Evolutionary conservation across 1,140 invertebrate genomes (phyloP).

Genomic region (Drosophila erecta): DNA sequence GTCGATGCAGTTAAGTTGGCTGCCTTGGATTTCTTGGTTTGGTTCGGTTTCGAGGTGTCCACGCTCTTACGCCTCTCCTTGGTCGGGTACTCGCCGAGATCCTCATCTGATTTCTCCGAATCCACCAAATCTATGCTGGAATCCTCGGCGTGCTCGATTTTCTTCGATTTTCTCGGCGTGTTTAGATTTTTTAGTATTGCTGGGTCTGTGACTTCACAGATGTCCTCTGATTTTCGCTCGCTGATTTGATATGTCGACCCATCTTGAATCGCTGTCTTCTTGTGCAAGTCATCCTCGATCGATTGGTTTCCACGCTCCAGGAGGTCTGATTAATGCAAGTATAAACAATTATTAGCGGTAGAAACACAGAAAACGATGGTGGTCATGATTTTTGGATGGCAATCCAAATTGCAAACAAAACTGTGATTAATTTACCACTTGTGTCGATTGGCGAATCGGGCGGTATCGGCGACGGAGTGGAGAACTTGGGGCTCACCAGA

Average conservation of each 20-base stretch:
- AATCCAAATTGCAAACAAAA: neutral
- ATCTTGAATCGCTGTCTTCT: neutral
- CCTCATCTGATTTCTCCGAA: neutral
- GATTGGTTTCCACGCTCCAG: neutral
- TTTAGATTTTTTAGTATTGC: neutral
- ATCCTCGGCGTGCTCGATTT: neutral
- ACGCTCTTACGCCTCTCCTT: neutral
- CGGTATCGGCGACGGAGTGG: conserved; percentile 17
- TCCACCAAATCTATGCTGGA: neutral
- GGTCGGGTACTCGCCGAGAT: neutral
- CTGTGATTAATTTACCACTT: conserved; percentile 1
- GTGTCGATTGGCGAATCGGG: conserved; percentile 5
- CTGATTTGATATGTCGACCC: neutral
- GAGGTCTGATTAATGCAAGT: neutral
- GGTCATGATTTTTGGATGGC: neutral
- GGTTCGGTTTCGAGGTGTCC: neutral
- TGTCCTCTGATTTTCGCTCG: neutral
- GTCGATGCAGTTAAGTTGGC: neutral
- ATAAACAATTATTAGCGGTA: no score
- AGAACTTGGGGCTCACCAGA: neutral
- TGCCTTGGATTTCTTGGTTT: neutral
- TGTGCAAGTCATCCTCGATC: neutral
- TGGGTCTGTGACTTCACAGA: neutral
- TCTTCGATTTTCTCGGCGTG: neutral
- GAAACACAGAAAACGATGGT: neutral